A percentile compares a stretch with the other conserved stretches of the same genome.
Conservation (phyloP, 2,888 invertebrate species). For the Phortica magna region DNA sequence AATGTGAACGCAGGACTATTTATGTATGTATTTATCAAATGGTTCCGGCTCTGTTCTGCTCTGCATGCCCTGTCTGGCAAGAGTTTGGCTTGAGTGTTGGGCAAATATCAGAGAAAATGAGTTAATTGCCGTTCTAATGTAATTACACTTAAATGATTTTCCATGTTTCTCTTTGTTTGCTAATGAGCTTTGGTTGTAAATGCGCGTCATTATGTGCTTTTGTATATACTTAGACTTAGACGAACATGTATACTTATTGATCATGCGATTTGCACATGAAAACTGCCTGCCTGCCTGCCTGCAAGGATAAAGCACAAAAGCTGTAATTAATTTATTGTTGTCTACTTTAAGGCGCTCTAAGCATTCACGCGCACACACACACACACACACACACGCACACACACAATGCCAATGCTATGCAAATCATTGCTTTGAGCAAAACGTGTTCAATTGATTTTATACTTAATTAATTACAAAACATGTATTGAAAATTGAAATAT, state of each 20-base stretch:
- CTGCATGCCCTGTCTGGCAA: background rate
- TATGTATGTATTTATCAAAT: too few species aligned
- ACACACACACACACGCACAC: background rate
- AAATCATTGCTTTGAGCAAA: constrained; percentile 10
- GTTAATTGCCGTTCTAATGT: constrained; percentile 21
- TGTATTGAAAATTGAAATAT: background rate
- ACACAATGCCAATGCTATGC: background rate
- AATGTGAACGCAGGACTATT: background rate
- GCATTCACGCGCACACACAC: background rate
- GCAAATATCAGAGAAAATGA: constrained; percentile 14
- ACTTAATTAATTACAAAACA: background rate
- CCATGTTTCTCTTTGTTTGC: constrained; percentile 15
- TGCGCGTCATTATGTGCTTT: background rate
- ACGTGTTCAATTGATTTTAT: background rate
- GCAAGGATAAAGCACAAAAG: background rate
- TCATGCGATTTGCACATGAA: background rate
- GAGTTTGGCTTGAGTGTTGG: too few species aligned
- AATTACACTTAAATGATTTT: constrained; percentile 31
- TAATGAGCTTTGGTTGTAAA: constrained; percentile 6
- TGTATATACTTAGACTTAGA: background rate
- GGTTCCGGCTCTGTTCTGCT: background rate
- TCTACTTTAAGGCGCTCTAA: constrained; percentile 20
- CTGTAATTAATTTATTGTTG: constrained; percentile 19
- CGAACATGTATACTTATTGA: background rate
- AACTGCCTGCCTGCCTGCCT: background rate